Base-by-base conservation (phyloP, 2,113 vertebrate species). In the Tychaedon coryphoeus region DNA sequence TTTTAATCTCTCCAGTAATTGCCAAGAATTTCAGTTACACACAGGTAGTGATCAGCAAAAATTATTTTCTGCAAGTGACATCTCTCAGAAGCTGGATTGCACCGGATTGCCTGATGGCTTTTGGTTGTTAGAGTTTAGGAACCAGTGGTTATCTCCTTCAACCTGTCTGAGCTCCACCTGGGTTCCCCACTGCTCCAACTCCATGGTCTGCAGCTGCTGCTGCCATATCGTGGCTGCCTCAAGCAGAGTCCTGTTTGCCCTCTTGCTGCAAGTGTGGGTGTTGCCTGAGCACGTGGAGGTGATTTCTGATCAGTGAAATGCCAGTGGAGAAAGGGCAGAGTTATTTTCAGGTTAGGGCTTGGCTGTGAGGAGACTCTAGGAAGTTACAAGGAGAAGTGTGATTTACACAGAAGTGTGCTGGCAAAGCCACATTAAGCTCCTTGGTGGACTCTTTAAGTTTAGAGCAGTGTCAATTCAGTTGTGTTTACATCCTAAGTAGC, bases 221-320 rank as follows among this genome's bases (percentile, higher is more conserved):
- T 78, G 34, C 92, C 40, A 0, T 28, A 0, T 2, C 2, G 0
- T 22, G 26, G 28, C 31, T 81, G 66, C 10, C 47, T 38, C 40
- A 20, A 19, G n/a, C 14, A 10, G 19, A 33, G 33, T 8, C 57
- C 74, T 86, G 5, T 40, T 74, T 47, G n/a, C 16, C 29, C 24
- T 76, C 64, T 6, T 58, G 62, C 53, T 90, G 71, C 1, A 1
- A 3, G 7, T 28, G 25, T 19, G 31, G 50, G 4, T 8, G 31
- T 38, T 56, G 56, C 58, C 53, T n/a, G n/a, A 89, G 67, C n/a
- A 40, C 2, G 1, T 12, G 62, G 28, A 45, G 47, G 38, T 19
- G 31, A 58, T 77, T 88, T 13, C 36, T 83, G 29, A 6, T 40
- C 53, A 1, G 3, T 72, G 45, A 50, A 72, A 77, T 58, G 28